Evolutionary conservation across 2,113 vertebrate species (phyloP), one percentile per base, ranked within the genome.

Genomic region (Paedocypris sp.): DNA sequence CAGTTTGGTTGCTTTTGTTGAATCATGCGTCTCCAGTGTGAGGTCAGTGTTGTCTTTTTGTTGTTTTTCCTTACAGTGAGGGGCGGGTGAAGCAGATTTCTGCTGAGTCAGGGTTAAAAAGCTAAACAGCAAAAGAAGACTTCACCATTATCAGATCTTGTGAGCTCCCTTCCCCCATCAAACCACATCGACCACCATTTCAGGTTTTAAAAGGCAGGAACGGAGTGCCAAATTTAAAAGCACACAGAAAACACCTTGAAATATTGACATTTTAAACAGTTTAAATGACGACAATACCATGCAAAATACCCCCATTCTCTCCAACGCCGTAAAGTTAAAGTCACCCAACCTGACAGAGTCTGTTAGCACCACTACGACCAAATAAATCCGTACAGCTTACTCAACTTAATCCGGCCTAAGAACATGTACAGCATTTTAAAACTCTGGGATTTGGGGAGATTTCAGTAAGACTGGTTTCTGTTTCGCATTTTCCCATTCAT

Each of bases 31-130:
- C 10, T 48, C 18, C n/a, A 4, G 10, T 19, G 12, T 10, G 3
- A 43, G 9, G 35, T 18, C 22, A 25, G 36, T 43, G 4, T 10
- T 18, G 11, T 18, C 12, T 23, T 6, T n/a, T 47, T 47, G 39
- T 22, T 36, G n/a, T 32, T 60, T 60, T 18, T 49, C 15, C 45
- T 18, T 11, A 6, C 12, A 29, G 28, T 18, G 15, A 32, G 11
- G 42, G 18, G 38, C 18, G 66, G 31, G 43, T 33, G 60, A 2
- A 15, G 20, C 43, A 56, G 42, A 61, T 50, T 64, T 65, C 69
- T 71, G 69, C 65, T 71, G 60, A 15, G 56, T 68, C 66, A 68
- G 70, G 61, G 66, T 72, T 72, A 72, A 61, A 71, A 68, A 49
- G 65, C 69, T 64, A 68, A 68, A 72, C 60, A 45, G 56, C 70